A percentile compares a stretch with the other conserved stretches of the same genome.
phyloP scores from a whole-genome alignment of 2,888 invertebrate species.

The Teleiodes luculella region DNA sequence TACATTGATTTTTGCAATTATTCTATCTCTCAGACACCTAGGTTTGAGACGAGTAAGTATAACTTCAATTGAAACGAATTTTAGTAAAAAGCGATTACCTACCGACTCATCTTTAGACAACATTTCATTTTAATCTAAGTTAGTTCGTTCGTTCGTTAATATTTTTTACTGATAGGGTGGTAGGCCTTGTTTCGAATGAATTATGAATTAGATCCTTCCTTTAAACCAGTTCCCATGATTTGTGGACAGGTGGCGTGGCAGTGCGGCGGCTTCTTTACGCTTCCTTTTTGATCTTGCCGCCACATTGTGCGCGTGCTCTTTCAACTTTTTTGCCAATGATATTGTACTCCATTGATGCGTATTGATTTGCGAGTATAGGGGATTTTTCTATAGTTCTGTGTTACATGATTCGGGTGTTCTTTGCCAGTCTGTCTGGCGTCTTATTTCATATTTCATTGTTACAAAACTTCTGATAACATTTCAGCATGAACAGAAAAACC shows the following conservation, averaged over 20 bases:
- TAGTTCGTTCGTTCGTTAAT: neutral
- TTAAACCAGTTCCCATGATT: conserved; percentile 67
- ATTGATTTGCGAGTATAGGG: conserved; percentile 51
- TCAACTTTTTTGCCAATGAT: conserved; percentile 54
- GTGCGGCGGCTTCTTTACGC: conserved; percentile 62
- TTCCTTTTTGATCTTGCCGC: conserved; percentile 62
- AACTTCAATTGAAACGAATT: too few relatives aligned
- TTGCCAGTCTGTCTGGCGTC: conserved; percentile 30
- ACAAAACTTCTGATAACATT: neutral
- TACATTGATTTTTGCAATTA: too few relatives aligned
- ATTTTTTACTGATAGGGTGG: neutral
- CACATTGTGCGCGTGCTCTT: conserved; percentile 66
- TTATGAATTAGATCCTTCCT: conserved; percentile 23
- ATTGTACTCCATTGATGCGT: conserved; percentile 47
- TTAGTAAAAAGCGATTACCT: too few relatives aligned
- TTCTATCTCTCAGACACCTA: too few relatives aligned
- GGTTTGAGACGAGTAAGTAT: too few relatives aligned
- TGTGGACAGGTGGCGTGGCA: conserved; percentile 72
- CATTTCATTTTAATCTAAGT: neutral
- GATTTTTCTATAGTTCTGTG: conserved; percentile 44
- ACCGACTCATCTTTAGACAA: too few relatives aligned
- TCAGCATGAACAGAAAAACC: neutral
- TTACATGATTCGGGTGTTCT: conserved; percentile 28
- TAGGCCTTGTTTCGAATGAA: conserved; percentile 10
- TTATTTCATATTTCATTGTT: conserved; percentile 17